These are phyloP conservation scores for Rhyacophila evoluta DNA, from an alignment of 2,888 invertebrate genomes.

Conservation along the genomic window DNA sequence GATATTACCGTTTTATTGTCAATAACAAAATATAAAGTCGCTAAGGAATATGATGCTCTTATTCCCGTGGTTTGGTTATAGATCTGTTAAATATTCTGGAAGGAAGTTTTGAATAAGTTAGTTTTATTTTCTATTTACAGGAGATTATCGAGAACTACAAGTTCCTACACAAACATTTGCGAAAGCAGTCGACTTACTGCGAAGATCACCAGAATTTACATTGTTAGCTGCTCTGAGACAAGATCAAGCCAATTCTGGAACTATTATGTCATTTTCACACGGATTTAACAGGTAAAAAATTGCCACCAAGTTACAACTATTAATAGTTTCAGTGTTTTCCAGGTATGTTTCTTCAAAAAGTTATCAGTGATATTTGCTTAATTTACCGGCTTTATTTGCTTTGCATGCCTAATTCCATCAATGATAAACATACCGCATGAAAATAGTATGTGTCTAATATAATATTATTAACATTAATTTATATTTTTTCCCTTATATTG, in stretches of 20 bases:
- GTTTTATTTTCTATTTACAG: constrained; percentile 68
- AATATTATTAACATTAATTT: no score
- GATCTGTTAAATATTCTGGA: no score
- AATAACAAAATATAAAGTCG: no score
- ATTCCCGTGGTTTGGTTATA: no score
- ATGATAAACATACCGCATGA: not conserved
- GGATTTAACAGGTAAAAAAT: constrained; percentile 77
- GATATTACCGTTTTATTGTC: no score
- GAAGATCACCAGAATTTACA: constrained; percentile 83
- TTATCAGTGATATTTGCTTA: not conserved
- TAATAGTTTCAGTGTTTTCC: not conserved
- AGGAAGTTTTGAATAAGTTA: no score
- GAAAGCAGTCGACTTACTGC: constrained; percentile 77
- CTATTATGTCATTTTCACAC: constrained; percentile 85
- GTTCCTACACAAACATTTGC: constrained; percentile 77
- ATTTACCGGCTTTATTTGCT: not conserved
- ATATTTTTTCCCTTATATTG: no score
- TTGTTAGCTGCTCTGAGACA: constrained; percentile 82
- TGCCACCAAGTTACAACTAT: not conserved
- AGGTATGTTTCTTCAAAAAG: not conserved
- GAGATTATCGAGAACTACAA: constrained; percentile 79
- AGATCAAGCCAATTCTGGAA: constrained; percentile 85
- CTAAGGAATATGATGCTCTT: no score
- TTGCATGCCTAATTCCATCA: not conserved
- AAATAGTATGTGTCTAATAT: not conserved